A percentile compares a stretch with the other conserved stretches of the same genome.
Evolutionary conservation across 2,113 vertebrate genomes (phyloP).

Genomic region (Apodemus sylvaticus): DNA sequence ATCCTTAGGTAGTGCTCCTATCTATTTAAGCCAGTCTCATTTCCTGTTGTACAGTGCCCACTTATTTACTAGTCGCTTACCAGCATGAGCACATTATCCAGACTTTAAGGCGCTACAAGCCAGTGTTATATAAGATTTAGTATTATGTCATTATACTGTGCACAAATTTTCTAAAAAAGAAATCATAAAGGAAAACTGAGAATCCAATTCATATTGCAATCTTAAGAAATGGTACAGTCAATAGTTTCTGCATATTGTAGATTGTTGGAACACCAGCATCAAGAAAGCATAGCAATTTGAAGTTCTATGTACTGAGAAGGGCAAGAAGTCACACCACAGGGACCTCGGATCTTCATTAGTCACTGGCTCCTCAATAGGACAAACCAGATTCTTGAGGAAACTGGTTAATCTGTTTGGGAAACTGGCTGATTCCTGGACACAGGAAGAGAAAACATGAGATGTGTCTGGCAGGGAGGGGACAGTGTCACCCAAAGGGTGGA

Average conservation of each 20-base stretch:
- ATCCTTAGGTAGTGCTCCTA: neutral
- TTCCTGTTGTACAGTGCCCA: conserved; percentile 29
- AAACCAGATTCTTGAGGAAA: neutral
- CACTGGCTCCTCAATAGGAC: neutral
- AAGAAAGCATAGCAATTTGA: neutral
- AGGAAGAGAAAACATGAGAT: neutral
- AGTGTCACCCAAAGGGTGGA: neutral
- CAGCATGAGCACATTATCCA: neutral
- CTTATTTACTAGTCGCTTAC: neutral
- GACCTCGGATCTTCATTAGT: neutral
- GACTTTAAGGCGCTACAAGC: neutral
- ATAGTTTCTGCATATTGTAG: neutral
- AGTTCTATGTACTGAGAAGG: neutral
- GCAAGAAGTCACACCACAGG: neutral
- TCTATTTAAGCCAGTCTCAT: conserved; percentile 19
- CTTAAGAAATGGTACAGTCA: neutral
- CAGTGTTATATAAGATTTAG: neutral
- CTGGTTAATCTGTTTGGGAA: neutral
- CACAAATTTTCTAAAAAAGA: conserved; percentile 15
- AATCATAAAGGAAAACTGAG: conserved; percentile 7
- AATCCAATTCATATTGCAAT: neutral
- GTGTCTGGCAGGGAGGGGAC: neutral
- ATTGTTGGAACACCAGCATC: neutral
- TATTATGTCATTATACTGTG: conserved; percentile 16
- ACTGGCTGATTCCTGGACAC: neutral